A percentile compares a stretch with the other conserved stretches of the same genome.
Conservation (phyloP, 2,113 vertebrate species). For the Narcine bancroftii region DNA sequence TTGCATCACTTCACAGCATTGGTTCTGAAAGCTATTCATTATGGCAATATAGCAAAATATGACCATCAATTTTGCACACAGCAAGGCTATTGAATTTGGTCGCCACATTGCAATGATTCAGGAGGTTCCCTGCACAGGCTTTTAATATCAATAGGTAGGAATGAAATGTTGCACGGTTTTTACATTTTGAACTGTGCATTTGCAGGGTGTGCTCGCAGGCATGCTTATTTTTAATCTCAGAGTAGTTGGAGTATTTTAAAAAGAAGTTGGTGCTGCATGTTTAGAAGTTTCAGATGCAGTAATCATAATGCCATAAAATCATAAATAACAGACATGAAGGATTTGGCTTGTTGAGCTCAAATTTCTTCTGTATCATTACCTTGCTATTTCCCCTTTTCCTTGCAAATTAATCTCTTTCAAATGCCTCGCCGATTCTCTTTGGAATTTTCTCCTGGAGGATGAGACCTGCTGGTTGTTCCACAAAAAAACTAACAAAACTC, state of each 20-base stretch:
- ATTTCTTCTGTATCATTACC: too few relatives aligned
- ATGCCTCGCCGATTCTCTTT: too few relatives aligned
- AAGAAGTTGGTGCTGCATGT: not conserved
- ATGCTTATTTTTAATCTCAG: not conserved
- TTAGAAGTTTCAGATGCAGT: too few relatives aligned
- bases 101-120: not conserved
- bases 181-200: not conserved
- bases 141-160: not conserved
- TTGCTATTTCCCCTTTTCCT: too few relatives aligned
- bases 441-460: too few relatives aligned
- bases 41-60: not conserved
- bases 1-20: not conserved
- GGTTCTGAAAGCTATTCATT: not conserved
- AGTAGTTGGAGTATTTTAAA: not conserved
- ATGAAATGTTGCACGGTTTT: not conserved
- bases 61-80: too few relatives aligned
- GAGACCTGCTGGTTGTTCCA: too few relatives aligned
- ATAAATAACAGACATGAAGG: too few relatives aligned
- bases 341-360: too few relatives aligned
- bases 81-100: not conserved
- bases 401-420: too few relatives aligned
- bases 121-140: not conserved
- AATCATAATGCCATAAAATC: too few relatives aligned
- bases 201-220: not conserved
- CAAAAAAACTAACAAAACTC: too few relatives aligned